These are phyloP conservation scores for Girardinichthys multiradiatus DNA, from an alignment of 2,113 vertebrate genomes.

Conservation along the genomic window DNA sequence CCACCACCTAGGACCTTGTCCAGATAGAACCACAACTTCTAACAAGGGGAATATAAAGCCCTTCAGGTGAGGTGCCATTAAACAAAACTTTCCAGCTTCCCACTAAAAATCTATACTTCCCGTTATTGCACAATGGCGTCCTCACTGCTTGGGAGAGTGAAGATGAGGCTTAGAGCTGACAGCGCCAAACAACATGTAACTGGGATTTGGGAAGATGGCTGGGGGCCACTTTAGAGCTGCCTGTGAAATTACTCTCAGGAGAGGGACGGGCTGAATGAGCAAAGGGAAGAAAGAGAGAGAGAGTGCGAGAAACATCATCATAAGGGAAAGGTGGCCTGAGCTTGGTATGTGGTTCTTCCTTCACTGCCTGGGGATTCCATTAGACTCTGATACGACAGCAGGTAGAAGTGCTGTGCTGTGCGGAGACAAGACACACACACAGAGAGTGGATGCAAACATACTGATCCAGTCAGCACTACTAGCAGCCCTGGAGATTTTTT, in stretches of 20 bases:
- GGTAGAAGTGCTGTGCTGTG: slow-evolving; percentile 70
- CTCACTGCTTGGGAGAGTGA: slow-evolving; percentile 58
- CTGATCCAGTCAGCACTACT: slow-evolving; percentile 50
- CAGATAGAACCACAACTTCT: slow-evolving; percentile 55
- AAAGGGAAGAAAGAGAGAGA: slow-evolving; percentile 45
- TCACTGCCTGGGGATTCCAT: slow-evolving; percentile 76
- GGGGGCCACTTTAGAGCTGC: slow-evolving; percentile 80
- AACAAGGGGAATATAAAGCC: slow-evolving; percentile 52
- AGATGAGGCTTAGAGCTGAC: slow-evolving; percentile 70
- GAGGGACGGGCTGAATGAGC: slow-evolving; percentile 55
- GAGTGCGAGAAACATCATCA: slow-evolving; percentile 75
- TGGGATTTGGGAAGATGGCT: slow-evolving; percentile 80
- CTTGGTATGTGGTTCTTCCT: slow-evolving; percentile 59
- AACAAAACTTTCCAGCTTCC: slow-evolving; percentile 74
- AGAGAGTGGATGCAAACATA: slow-evolving; percentile 12
- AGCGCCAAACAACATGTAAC: slow-evolving; percentile 74
- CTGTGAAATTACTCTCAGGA: slow-evolving; percentile 84
- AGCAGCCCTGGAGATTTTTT: slow-evolving; percentile 54
- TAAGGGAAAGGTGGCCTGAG: slow-evolving; percentile 62
- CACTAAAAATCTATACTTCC: slow-evolving; percentile 77
- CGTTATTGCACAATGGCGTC: slow-evolving; percentile 71
- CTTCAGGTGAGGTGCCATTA: slow-evolving; percentile 74
- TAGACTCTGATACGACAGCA: slow-evolving; percentile 71
- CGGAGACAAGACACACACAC: slow-evolving; percentile 43
- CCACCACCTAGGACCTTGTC: slow-evolving; percentile 21